Percentiles rank a stretch among this genome's conserved stretches.
phyloP scores from a whole-genome alignment of 64 coral and sea anemone species.

The Cladopsammia gracilis region DNA sequence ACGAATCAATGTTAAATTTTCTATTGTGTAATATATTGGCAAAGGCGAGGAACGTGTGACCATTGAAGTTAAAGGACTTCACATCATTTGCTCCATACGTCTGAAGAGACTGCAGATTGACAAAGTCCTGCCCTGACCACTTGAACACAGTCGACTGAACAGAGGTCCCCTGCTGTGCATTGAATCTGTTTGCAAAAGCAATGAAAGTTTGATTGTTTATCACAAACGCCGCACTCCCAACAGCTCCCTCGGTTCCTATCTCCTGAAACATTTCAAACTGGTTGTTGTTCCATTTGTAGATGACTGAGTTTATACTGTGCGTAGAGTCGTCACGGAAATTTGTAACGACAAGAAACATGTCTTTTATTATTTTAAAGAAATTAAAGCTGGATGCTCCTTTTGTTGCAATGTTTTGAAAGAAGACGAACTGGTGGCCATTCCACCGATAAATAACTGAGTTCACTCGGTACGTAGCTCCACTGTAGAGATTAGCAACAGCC shows the following conservation, averaged over 20 bases:
- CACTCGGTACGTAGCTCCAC: neutral
- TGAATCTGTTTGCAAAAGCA: neutral
- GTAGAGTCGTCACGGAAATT: neutral
- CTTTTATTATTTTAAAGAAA: neutral
- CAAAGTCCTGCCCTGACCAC: neutral
- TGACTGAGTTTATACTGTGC: neutral
- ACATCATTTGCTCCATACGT: constrained; percentile 25
- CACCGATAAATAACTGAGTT: constrained; percentile 12
- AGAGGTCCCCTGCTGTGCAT: neutral
- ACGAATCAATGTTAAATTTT: neutral
- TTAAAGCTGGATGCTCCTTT: neutral
- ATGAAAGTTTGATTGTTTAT: constrained; percentile 4
- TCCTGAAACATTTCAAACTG: neutral
- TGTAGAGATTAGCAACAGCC: neutral
- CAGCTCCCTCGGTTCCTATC: neutral
- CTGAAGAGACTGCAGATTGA: neutral
- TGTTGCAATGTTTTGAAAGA: constrained; percentile 5
- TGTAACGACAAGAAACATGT: neutral
- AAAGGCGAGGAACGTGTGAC: constrained; percentile 38
- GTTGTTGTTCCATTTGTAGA: constrained; percentile 1
- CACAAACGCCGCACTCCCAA: neutral
- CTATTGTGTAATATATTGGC: neutral
- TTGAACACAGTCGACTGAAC: neutral
- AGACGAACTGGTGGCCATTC: neutral
- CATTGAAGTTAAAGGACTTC: constrained; percentile 45